phyloP scores from a whole-genome alignment of 2,888 invertebrate species.

The Drosophila meridionalis region DNA sequence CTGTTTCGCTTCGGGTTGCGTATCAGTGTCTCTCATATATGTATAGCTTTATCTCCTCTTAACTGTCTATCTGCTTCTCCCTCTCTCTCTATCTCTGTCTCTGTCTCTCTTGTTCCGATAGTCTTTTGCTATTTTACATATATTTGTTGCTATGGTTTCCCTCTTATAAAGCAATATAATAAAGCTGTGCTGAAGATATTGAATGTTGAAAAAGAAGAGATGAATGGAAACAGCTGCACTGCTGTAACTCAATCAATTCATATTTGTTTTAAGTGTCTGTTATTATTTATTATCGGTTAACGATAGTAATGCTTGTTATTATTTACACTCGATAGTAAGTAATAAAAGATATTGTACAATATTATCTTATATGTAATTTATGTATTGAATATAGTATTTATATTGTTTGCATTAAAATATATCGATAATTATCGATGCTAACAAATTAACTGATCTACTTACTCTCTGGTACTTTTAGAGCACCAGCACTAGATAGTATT shows the following conservation, averaged over 20 bases:
- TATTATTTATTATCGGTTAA: not conserved
- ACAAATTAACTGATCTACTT: too few relatives aligned
- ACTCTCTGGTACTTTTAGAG: too few relatives aligned
- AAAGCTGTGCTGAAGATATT: not conserved
- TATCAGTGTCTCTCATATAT: constrained; percentile 12
- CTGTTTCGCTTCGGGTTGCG: constrained; percentile 1
- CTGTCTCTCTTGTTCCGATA: not conserved
- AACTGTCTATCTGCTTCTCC: not conserved
- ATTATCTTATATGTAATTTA: too few relatives aligned
- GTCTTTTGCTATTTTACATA: not conserved
- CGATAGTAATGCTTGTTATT: not conserved
- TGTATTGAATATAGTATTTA: too few relatives aligned
- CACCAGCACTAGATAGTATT: too few relatives aligned
- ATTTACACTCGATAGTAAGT: too few relatives aligned
- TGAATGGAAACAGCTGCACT: not conserved
- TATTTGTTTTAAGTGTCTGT: not conserved
- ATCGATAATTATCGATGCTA: too few relatives aligned
- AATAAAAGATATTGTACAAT: too few relatives aligned
- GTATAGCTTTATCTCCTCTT: constrained; percentile 1
- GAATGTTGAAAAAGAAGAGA: not conserved
- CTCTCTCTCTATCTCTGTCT: not conserved
- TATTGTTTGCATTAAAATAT: too few relatives aligned
- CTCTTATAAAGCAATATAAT: not conserved
- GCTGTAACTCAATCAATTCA: not conserved
- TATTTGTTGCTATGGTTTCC: not conserved